Base-by-base conservation (phyloP, 1,140 invertebrate genomes). In the Theocolax elegans region DNA sequence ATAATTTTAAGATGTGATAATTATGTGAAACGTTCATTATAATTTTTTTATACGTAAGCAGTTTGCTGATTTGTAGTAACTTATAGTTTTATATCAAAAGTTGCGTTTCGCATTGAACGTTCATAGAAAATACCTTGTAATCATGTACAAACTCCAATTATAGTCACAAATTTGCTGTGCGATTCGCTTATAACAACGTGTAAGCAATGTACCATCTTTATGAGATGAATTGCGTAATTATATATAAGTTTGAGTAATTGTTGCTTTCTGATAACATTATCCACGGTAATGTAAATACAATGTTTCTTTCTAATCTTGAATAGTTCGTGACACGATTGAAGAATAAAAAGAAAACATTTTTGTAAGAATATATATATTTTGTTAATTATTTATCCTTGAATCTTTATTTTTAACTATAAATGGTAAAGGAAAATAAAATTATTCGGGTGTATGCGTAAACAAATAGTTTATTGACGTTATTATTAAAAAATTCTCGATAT, bases 401-500 rank as follows among this genome's bases (percentile, higher is more conserved):
- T 6, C 25, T 17, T 19, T 10, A 53, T 65, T 40, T 3, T 10
- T 19, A 27, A 19, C 6, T 15, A 35, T 17, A 63, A 31, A 15
- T 10, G 51, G 51, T 51, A 42, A 3, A 46, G 38, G 13, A 15
- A 17, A 58, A 62, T 58, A 19, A 58, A 44, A n/a, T 63, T 62
- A 13, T 51, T 38, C 12, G 29, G 42, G 23, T 65, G 17, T 66
- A n/a, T 12, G 13, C 56, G 21, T 17, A 60, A 53, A 35, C 21
- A 53, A 65, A 19, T 27, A 51, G 6, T 62, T 66, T 62, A 70
- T 66, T 73, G 27, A 59, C 13, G 48, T 51, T 44, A 56, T 59
- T 66, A 46, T 69, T 21, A 59, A 58, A 67, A 71, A 67, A 65
- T 58, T 72, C 38, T 70, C 48, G 12, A 62, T 72, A 72, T 69